A percentile compares a stretch with the other conserved stretches of the same genome.
These are phyloP conservation scores for Deilephila elpenor DNA, from an alignment of 2,888 invertebrate genomes.

Conservation along the genomic window DNA sequence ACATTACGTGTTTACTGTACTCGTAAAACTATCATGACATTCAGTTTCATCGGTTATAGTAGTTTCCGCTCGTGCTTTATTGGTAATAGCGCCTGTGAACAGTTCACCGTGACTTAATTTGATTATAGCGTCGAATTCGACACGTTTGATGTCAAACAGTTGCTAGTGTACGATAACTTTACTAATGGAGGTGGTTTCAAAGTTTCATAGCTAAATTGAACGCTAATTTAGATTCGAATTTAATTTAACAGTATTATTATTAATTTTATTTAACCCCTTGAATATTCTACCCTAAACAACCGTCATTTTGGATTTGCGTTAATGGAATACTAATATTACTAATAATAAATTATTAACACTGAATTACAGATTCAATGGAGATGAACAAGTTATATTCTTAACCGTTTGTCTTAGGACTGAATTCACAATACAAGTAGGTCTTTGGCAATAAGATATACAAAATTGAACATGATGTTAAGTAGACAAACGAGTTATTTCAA, in stretches of 20 bases:
- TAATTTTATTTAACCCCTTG: background rate
- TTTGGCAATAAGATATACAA: no score
- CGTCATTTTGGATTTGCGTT: no score
- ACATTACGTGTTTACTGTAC: constrained; percentile 9
- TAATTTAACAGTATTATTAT: background rate
- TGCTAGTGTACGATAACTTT: background rate
- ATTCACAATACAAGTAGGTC: no score
- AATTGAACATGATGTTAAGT: no score
- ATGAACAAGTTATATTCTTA: no score
- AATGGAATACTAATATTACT: no score
- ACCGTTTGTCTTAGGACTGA: no score
- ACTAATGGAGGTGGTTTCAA: background rate
- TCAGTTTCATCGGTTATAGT: constrained; percentile 6
- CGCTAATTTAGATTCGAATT: background rate
- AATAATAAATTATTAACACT: no score
- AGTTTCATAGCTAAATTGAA: background rate
- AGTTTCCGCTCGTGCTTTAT: background rate
- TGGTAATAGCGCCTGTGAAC: background rate
- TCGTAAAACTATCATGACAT: constrained; percentile 13
- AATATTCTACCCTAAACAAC: no score
- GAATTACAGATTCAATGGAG: no score
- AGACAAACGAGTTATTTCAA: no score
- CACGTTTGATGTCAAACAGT: background rate
- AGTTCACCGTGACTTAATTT: background rate
- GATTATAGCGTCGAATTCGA: background rate